Conservation (phyloP, 2,113 vertebrate genomes). For the Tachuris rubrigastra region DNA sequence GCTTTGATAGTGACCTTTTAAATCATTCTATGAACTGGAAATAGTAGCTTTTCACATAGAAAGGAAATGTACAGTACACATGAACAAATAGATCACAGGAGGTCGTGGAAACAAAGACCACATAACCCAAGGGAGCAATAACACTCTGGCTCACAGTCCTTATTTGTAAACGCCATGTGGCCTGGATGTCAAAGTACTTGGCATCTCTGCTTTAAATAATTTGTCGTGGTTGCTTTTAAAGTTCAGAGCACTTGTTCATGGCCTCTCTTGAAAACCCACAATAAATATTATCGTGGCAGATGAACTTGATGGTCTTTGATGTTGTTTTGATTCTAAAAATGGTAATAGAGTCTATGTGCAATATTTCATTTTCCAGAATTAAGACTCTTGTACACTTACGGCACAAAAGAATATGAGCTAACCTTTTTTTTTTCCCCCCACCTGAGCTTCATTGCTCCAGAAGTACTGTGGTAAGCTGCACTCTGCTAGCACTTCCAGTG, state of each 20-base stretch:
- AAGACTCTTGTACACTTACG: not conserved
- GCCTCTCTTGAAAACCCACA: not conserved
- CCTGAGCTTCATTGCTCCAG: not conserved
- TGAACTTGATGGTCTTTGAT: constrained; percentile 19
- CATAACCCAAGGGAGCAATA: constrained; percentile 41
- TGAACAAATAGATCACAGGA: not conserved
- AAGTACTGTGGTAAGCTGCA: not conserved
- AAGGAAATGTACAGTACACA: not conserved
- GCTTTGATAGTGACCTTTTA: not conserved
- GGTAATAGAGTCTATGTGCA: not conserved
- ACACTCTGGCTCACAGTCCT: not conserved
- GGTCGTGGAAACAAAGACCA: constrained; percentile 50
- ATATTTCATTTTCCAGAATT: not conserved
- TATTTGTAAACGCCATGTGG: constrained; percentile 3
- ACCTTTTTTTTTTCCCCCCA: not conserved
- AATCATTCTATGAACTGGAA: constrained; percentile 18
- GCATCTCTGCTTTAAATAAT: constrained; percentile 26
- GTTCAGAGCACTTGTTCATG: constrained; percentile 40
- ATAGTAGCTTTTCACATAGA: not conserved
- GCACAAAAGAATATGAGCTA: not conserved
- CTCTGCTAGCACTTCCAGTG: not conserved
- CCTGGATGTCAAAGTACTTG: constrained; percentile 40
- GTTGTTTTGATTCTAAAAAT: constrained; percentile 34
- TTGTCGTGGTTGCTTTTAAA: constrained; percentile 28
- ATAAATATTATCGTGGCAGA: constrained; percentile 23